Percentiles rank a stretch among this genome's conserved stretches.
These are phyloP conservation scores for Andrena trimmerana DNA, from an alignment of 2,888 invertebrate genomes.

Conservation along the genomic window DNA sequence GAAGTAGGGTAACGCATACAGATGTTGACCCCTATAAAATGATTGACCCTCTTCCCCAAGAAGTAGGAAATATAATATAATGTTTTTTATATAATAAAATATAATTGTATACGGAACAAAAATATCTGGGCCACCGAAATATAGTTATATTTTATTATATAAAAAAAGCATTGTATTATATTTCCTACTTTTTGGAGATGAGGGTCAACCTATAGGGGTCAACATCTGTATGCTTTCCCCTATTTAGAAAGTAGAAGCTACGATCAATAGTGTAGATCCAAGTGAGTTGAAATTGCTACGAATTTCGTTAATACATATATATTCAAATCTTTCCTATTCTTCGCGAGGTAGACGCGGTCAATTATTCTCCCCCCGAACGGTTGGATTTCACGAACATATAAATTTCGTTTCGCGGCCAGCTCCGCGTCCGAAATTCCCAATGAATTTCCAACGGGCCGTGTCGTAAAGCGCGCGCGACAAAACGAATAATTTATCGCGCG, in stretches of 20 bases:
- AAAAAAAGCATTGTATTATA: too few relatives aligned
- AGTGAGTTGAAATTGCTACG: not conserved
- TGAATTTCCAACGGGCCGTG: slow-evolving; percentile 44
- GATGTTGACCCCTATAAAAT: too few relatives aligned
- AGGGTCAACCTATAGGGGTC: too few relatives aligned
- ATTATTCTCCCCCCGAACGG: not conserved
- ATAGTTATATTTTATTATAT: too few relatives aligned
- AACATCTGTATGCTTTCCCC: too few relatives aligned
- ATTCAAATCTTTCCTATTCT: not conserved
- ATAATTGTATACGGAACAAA: too few relatives aligned
- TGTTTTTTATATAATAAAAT: too few relatives aligned
- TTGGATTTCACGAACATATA: slow-evolving; percentile 15
- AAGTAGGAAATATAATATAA: too few relatives aligned
- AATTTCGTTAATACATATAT: not conserved
- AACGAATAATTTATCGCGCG: slow-evolving; percentile 67
- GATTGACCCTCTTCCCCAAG: too few relatives aligned
- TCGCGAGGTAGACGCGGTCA: not conserved
- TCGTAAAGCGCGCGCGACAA: slow-evolving; percentile 39
- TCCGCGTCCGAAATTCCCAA: slow-evolving; percentile 13
- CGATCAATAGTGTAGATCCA: not conserved
- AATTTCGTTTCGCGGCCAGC: slow-evolving; percentile 15
- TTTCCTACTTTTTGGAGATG: too few relatives aligned
- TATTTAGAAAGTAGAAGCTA: not conserved
- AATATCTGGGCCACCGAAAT: too few relatives aligned
- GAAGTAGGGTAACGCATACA: not conserved